A percentile compares a stretch with the other conserved stretches of the same genome.
phyloP scores from a whole-genome alignment of 2,797 vertebrate species.

The Vireo griseus region DNA sequence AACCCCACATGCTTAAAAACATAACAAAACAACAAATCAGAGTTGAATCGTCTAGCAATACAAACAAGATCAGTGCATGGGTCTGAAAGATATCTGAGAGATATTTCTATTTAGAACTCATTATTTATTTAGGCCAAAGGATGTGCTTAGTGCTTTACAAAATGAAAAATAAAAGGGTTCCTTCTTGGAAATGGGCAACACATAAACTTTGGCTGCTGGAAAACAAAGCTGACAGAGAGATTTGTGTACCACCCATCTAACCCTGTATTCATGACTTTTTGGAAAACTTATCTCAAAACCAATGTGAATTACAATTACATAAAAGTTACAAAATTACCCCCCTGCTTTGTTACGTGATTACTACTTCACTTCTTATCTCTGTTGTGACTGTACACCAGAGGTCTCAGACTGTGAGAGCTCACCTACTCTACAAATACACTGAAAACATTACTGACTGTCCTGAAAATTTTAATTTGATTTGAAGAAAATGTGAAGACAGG shows the following conservation, averaged over 20 bases:
- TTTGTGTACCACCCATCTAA: background rate
- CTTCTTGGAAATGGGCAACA: background rate
- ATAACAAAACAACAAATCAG: background rate
- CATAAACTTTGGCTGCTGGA: background rate
- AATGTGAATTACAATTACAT: background rate
- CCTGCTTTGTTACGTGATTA: background rate
- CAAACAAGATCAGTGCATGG: background rate
- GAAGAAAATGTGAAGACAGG: background rate
- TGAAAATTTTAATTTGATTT: background rate
- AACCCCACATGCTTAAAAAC: background rate
- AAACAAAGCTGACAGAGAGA: background rate
- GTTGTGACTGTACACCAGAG: background rate
- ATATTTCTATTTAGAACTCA: background rate
- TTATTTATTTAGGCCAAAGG: background rate
- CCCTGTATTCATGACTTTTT: background rate
- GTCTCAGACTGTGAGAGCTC: background rate
- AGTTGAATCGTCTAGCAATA: background rate
- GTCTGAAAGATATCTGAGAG: background rate
- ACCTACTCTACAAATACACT: background rate
- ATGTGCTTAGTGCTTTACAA: background rate
- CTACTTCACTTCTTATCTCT: background rate
- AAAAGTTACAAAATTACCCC: background rate
- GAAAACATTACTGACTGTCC: background rate
- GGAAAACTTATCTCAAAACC: background rate
- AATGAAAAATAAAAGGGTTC: background rate